Conservation (phyloP, 92 coral and sea anemone genomes). For the Virgularia gustaviana region DNA sequence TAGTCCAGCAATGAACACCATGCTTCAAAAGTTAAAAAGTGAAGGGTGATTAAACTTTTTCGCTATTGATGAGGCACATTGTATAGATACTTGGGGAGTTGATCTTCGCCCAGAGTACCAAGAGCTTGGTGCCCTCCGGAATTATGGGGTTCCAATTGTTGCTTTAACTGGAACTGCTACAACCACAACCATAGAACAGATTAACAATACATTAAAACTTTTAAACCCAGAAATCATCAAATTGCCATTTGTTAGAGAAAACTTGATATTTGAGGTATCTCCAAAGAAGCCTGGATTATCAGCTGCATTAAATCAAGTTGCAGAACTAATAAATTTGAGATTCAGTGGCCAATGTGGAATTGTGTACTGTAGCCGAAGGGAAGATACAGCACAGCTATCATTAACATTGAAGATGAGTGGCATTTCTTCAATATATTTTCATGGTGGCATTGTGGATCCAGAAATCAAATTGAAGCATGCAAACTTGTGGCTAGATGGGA, state of each 20-base stretch:
- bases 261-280: background rate
- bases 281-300: background rate
- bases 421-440: background rate
- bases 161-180: background rate
- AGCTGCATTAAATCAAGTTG: background rate
- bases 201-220: too few species aligned
- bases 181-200: background rate
- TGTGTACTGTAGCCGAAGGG: too few species aligned
- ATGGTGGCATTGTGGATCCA: background rate
- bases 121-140: background rate
- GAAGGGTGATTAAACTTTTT: too few species aligned
- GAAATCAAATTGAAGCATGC: too few species aligned
- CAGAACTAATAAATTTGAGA: background rate
- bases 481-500: too few species aligned
- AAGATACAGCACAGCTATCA: background rate
- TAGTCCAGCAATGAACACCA: too few species aligned
- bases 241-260: background rate
- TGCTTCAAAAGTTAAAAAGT: too few species aligned
- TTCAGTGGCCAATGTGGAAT: constrained; percentile 1
- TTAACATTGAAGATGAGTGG: background rate
- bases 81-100: too few species aligned
- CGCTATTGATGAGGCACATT: too few species aligned
- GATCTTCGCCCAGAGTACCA: too few species aligned
- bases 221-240: background rate
- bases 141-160: background rate